Evolutionary conservation across 2,113 vertebrate species (phyloP).

Genomic region (Phaethornis superciliosus): DNA sequence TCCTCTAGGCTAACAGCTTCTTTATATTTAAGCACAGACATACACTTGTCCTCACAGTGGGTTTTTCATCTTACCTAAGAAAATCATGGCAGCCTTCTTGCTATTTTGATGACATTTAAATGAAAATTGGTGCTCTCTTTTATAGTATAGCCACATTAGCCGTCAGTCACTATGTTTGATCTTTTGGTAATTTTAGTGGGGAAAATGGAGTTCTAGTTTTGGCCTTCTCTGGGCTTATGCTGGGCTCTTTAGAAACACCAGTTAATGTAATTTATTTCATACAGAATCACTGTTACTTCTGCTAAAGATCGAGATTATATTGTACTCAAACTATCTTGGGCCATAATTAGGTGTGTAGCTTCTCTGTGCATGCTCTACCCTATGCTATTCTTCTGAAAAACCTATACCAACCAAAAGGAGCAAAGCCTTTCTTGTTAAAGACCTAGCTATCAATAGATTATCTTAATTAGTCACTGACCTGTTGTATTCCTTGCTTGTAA

Average conservation of each 20-base stretch:
- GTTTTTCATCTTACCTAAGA: background rate
- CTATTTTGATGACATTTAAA: background rate
- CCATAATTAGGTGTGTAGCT: fast-evolving
- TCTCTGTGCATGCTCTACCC: background rate
- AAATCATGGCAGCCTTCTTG: background rate
- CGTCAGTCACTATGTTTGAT: background rate
- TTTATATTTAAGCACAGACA: background rate
- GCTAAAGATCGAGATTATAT: background rate
- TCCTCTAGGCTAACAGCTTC: background rate
- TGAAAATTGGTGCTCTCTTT: background rate
- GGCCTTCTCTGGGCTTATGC: background rate
- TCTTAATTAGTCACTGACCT: background rate
- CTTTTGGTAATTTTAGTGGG: background rate
- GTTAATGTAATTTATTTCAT: background rate
- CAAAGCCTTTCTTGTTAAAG: background rate
- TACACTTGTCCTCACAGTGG: background rate
- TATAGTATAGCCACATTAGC: background rate
- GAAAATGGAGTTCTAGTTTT: background rate
- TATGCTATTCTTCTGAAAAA: background rate
- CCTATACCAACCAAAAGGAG: background rate
- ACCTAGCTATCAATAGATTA: background rate
- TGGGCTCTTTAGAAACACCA: background rate
- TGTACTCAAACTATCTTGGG: background rate
- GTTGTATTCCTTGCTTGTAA: background rate
- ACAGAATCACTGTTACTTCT: background rate